Conservation (phyloP, 2,888 invertebrate species). For the Digitonthophagus gazella region DNA sequence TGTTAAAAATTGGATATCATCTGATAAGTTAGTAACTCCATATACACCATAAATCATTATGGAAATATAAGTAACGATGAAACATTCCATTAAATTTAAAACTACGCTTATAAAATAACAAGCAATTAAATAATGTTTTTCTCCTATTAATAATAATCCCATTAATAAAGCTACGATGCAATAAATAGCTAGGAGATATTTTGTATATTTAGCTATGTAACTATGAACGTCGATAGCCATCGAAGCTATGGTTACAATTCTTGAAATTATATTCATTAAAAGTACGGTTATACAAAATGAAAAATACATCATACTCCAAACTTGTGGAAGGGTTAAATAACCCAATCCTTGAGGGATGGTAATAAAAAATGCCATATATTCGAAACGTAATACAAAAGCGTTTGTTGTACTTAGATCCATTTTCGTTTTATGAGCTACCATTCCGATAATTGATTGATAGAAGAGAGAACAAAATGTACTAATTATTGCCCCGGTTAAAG, state of each 20-base stretch:
- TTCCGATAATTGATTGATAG: slow-evolving; percentile 23
- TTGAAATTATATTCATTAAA: slow-evolving; percentile 23
- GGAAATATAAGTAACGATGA: slow-evolving; percentile 19
- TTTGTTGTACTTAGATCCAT: background rate
- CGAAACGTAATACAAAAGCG: background rate
- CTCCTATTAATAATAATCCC: slow-evolving; percentile 20
- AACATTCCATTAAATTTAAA: too few species aligned
- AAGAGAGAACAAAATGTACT: slow-evolving; percentile 17
- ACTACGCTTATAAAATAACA: slow-evolving; percentile 13
- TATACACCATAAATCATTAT: slow-evolving; percentile 30
- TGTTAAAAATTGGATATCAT: slow-evolving; percentile 31
- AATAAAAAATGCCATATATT: slow-evolving; percentile 8
- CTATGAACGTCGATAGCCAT: slow-evolving; percentile 23
- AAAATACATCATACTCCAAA: slow-evolving; percentile 30
- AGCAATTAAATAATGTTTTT: slow-evolving; percentile 3
- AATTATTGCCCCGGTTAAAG: background rate
- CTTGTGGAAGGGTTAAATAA: slow-evolving; percentile 25
- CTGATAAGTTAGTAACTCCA: slow-evolving; percentile 27
- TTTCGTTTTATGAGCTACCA: slow-evolving; percentile 6
- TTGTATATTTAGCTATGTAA: slow-evolving; percentile 20
- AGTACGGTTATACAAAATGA: slow-evolving; percentile 22
- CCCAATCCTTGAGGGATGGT: slow-evolving; percentile 25
- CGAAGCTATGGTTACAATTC: slow-evolving; percentile 22
- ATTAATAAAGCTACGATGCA: slow-evolving; percentile 17
- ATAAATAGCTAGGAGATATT: slow-evolving; percentile 23